Evolutionary conservation across 2,113 vertebrate species (phyloP), one percentile per base, ranked within the genome.

Genomic region (Thamnaconus septentrionalis): DNA sequence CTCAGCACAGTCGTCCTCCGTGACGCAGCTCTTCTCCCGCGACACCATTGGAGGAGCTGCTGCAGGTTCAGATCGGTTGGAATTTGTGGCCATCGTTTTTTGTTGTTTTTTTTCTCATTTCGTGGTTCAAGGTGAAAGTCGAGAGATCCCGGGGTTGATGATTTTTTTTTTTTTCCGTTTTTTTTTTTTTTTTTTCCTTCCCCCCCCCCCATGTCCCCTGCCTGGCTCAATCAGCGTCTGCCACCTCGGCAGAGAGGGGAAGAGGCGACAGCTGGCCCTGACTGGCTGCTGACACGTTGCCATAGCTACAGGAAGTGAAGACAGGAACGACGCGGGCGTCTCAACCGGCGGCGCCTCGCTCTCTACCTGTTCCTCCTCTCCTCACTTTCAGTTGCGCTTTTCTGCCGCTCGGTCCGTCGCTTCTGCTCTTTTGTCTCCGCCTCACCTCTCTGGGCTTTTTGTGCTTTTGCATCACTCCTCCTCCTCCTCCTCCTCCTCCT

Each of bases 231-330:
- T 85, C 83, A 64, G 78, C 75, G 74, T 85, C 84, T 87, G 81
- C 85, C 84, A 85, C 88, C 89, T 88, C 83, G 49, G 86, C 89
- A 90, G 88, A 87, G 88, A 89, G 86, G 79, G 90, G 89, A 92
- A 92, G 87, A 87, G 89, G 87, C 85, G 87, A 87, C 88, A 87
- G 88, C 87, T 86, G 85, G 84, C 82, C 83, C 86, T 79, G 84
- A 91, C 88, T 92, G 83, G 88, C 87, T 87, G 87, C 86, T 89
- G 90, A 91, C 85, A 87, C 75, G 91, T 92, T 92, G 85, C 91
- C 89, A 92, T 92, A 90, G 91, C 88, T 90, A 92, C 91, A 88
- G 90, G 90, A 91, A 89, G 89, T 90, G 90, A 87, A 91, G 88
- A 90, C 89, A 89, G 86, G 88, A 90, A 87, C 75, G 83, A 86